phyloP scores from a whole-genome alignment of 2,888 invertebrate genomes.

The Yponomeuta plumbellus region DNA sequence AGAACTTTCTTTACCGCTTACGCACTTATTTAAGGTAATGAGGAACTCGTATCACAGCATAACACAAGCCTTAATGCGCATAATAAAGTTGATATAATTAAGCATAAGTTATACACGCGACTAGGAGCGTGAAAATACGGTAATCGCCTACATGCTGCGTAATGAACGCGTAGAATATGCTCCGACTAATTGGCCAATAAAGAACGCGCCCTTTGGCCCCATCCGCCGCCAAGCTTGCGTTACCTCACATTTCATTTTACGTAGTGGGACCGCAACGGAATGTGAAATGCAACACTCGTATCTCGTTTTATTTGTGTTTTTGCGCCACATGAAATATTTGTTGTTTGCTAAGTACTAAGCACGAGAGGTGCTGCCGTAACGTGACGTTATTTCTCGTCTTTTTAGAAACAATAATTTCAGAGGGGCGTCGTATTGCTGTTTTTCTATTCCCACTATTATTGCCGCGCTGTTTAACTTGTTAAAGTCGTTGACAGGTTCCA shows the following conservation, averaged over 20 bases:
- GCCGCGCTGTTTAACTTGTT: neutral
- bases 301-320: conserved; percentile 15
- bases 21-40: conserved; percentile 33
- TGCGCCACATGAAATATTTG: conserved; percentile 16
- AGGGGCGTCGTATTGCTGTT: neutral
- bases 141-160: conserved; percentile 40
- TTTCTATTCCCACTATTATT: neutral
- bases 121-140: conserved; percentile 18
- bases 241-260: conserved; percentile 39
- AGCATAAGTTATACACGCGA: conserved; percentile 29
- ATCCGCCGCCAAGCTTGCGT: conserved; percentile 23
- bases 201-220: conserved; percentile 39
- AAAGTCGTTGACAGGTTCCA: neutral
- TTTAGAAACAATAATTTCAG: neutral
- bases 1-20: neutral
- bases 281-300: conserved; percentile 3
- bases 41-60: conserved; percentile 38
- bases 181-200: conserved; percentile 56
- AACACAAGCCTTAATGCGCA: conserved; percentile 38
- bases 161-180: conserved; percentile 52
- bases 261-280: conserved; percentile 23
- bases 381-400: neutral
- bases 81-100: conserved; percentile 54
- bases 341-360: conserved; percentile 6
- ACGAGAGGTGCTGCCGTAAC: conserved; percentile 2